Percentiles rank a stretch among this genome's conserved stretches.
These are phyloP conservation scores for Chloropsis hardwickii DNA, from an alignment of 2,113 vertebrate species.

Conservation along the genomic window DNA sequence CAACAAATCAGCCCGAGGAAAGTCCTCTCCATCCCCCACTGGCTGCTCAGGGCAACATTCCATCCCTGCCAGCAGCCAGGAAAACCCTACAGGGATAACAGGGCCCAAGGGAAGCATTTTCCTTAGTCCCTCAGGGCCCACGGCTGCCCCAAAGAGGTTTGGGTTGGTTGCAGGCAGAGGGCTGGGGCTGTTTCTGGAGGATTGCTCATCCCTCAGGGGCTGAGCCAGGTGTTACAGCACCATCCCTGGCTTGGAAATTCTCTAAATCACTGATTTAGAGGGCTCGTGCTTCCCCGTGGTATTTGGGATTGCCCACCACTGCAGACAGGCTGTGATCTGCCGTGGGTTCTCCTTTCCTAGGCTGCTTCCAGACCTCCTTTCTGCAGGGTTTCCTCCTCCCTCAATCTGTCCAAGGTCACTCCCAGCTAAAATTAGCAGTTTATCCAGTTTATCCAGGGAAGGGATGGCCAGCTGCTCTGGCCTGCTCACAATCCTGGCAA, in stretches of 20 bases:
- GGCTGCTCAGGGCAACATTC: not conserved
- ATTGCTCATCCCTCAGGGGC: not conserved
- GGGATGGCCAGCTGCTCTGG: not conserved
- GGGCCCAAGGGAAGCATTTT: not conserved
- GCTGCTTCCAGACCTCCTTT: not conserved
- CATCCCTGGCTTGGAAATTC: not conserved
- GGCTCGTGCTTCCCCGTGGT: not conserved
- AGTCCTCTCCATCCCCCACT: not conserved
- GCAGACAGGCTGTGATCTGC: not conserved
- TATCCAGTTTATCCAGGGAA: not conserved
- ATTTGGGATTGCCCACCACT: not conserved
- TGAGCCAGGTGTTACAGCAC: not conserved
- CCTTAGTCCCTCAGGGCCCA: not conserved
- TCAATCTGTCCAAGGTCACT: not conserved
- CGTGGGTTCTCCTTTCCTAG: not conserved
- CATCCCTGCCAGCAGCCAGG: not conserved
- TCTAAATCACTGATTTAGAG: not conserved
- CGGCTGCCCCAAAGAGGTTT: not conserved
- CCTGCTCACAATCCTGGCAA: not conserved
- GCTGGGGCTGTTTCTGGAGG: not conserved
- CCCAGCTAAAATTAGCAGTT: conserved; percentile 5
- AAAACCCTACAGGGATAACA: not conserved
- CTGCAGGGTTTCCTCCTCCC: not conserved
- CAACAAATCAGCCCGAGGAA: not conserved
- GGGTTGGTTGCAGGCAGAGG: not conserved